phyloP scores from a whole-genome alignment of 2,113 vertebrate species.

The Gasterosteus nipponicus region DNA sequence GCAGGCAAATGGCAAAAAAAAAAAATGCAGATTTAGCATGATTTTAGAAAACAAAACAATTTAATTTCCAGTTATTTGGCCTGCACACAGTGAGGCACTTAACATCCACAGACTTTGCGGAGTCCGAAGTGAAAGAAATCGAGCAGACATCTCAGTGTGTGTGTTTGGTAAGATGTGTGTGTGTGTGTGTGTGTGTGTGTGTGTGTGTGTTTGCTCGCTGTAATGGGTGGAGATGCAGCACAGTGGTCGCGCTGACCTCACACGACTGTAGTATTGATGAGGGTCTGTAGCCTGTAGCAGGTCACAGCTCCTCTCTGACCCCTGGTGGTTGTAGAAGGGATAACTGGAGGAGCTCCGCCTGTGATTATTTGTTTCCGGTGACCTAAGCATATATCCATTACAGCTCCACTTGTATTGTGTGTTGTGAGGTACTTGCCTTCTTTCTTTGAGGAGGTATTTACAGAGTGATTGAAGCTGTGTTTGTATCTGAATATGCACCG shows the following conservation, averaged over 20 bases:
- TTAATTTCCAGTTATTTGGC: too few relatives aligned
- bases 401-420: neutral
- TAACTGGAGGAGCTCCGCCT: neutral
- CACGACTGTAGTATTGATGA: neutral
- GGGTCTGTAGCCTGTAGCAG: neutral
- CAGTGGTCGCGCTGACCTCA: neutral
- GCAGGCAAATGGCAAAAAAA: neutral
- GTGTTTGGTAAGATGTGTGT: constrained; percentile 16
- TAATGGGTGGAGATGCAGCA: neutral
- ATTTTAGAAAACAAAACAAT: neutral
- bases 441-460: neutral
- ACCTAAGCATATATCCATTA: neutral
- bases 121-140: constrained; percentile 6
- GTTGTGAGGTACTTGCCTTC: neutral
- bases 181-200: constrained; percentile 3
- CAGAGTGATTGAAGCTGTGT: neutral
- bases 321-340: constrained; percentile 56
- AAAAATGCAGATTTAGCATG: neutral
- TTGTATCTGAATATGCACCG: neutral
- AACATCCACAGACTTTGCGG: constrained; percentile 8
- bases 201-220: neutral
- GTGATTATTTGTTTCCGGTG: neutral
- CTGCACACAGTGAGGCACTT: neutral
- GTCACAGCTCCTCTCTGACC: constrained; percentile 24
- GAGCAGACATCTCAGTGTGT: constrained; percentile 10